Evolutionary conservation across 1,140 invertebrate genomes (phyloP).

Genomic region (Pseudomyrmex dendroicus): DNA sequence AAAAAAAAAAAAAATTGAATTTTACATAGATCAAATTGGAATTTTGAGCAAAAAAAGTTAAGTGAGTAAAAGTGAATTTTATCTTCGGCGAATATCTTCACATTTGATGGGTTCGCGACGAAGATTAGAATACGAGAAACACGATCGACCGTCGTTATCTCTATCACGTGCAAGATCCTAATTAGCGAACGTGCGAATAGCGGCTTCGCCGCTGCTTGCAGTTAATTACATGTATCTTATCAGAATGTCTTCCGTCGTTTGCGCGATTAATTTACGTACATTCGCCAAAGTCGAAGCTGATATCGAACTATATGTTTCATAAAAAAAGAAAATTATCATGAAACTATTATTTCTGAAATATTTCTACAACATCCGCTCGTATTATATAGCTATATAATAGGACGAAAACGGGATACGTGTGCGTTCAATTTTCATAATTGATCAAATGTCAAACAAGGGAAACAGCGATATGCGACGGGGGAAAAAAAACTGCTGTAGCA

Average conservation of each 20-base stretch:
- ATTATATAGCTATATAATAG: not conserved
- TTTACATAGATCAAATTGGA: too few relatives aligned
- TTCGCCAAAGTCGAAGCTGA: not conserved
- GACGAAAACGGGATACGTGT: conserved; percentile 6
- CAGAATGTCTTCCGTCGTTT: conserved; percentile 26
- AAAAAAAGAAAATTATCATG: not conserved
- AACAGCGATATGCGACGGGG: not conserved
- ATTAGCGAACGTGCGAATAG: conserved; percentile 38
- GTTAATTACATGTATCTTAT: conserved; percentile 53
- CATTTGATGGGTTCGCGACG: not conserved
- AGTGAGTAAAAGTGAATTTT: too few relatives aligned
- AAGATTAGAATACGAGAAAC: conserved; percentile 27
- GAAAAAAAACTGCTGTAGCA: not conserved
- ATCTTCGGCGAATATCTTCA: too few relatives aligned
- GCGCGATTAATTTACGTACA: conserved; percentile 29
- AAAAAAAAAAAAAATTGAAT: not conserved
- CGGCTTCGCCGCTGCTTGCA: not conserved
- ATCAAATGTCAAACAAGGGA: conserved; percentile 37
- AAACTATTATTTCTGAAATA: not conserved
- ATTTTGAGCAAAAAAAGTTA: not conserved
- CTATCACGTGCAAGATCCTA: conserved; percentile 32
- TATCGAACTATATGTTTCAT: not conserved
- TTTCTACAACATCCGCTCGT: not conserved
- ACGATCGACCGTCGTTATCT: conserved; percentile 33
- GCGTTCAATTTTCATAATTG: conserved; percentile 51